phyloP scores from a whole-genome alignment of 2,888 invertebrate species.

The Cephus nigrinus region DNA sequence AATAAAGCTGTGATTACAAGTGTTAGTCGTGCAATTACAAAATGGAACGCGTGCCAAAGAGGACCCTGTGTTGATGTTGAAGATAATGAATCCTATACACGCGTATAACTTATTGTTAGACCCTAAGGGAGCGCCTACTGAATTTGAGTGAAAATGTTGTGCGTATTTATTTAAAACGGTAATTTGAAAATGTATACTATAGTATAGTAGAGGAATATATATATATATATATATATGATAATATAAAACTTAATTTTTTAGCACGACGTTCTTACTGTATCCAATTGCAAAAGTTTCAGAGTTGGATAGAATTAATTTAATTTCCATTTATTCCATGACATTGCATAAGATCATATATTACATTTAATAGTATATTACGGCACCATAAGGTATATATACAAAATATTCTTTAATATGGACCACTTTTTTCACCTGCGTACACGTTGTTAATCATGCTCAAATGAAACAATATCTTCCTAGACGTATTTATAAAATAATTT shows the following conservation, averaged over 20 bases:
- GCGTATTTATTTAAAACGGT: slow-evolving; percentile 1
- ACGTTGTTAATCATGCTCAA: neutral
- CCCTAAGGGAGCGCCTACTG: neutral
- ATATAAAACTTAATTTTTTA: slow-evolving; percentile 5
- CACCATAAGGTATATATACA: neutral
- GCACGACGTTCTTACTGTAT: neutral
- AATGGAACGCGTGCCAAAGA: neutral
- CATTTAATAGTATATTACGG: neutral
- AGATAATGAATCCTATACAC: neutral
- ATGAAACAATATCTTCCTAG: neutral
- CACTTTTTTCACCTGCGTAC: neutral
- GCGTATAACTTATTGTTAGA: neutral
- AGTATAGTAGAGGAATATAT: slow-evolving; percentile 5
- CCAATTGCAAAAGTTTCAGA: neutral
- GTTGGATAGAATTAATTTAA: neutral
- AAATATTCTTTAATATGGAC: neutral
- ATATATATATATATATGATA: slow-evolving; percentile 3
- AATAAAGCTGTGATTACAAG: neutral
- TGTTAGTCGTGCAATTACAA: neutral
- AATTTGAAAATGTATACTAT: slow-evolving; percentile 1
- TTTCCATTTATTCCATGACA: neutral
- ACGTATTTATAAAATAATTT: neutral
- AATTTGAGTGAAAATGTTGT: neutral
- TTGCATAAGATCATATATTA: neutral
- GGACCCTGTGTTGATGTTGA: neutral